A percentile compares a stretch with the other conserved stretches of the same genome.
phyloP scores from a whole-genome alignment of 1,140 invertebrate genomes.

The Euglossa dilemma region DNA sequence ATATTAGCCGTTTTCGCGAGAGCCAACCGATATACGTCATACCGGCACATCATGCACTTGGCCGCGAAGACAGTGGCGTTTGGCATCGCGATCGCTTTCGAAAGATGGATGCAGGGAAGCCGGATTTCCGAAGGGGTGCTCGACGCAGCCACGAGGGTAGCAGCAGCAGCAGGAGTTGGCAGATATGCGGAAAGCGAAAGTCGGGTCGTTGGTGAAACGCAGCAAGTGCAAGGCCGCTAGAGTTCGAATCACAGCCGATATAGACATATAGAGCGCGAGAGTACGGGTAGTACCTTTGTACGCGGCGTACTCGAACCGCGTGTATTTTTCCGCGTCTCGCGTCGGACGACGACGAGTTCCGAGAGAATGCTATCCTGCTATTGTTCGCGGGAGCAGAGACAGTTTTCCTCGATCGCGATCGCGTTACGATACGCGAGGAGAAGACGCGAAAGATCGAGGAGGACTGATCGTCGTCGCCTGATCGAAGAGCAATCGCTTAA shows the following conservation, averaged over 20 bases:
- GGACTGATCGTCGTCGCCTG: background rate
- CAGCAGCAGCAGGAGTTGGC: constrained; percentile 57
- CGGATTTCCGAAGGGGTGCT: constrained; percentile 45
- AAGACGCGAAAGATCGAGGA: too few relatives aligned
- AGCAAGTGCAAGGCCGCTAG: constrained; percentile 42
- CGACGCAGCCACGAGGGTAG: constrained; percentile 48
- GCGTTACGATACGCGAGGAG: too few relatives aligned
- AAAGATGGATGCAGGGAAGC: background rate
- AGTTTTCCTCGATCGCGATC: too few relatives aligned
- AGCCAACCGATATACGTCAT: constrained; percentile 69
- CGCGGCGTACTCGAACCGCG: background rate
- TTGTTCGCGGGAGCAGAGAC: background rate
- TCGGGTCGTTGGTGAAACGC: constrained; percentile 39
- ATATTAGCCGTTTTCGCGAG: constrained; percentile 78
- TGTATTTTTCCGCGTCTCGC: constrained; percentile 2
- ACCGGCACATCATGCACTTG: constrained; percentile 53
- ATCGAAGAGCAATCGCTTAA: constrained; percentile 31
- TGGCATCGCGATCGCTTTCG: background rate
- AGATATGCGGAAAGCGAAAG: constrained; percentile 65
- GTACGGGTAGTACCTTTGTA: too few relatives aligned
- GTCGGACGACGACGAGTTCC: background rate
- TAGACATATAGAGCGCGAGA: too few relatives aligned
- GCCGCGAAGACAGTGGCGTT: background rate
- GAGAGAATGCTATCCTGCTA: background rate
- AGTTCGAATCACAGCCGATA: constrained; percentile 4